Base-by-base conservation (phyloP, 2,113 vertebrate genomes). In the Hylia prasina region DNA sequence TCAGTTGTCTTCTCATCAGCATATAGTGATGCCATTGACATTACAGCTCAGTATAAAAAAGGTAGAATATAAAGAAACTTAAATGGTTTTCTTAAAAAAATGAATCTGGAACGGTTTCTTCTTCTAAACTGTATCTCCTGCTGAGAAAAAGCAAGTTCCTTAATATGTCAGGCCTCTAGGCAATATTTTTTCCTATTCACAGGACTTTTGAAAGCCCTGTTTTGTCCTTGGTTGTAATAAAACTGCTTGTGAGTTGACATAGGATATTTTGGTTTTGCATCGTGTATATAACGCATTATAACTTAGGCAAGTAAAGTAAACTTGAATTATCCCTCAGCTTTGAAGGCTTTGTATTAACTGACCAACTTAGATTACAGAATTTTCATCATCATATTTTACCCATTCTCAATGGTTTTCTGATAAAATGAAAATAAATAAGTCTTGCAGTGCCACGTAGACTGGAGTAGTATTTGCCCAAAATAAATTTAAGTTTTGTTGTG, bases 41-140 rank as follows among this genome's bases (percentile, higher is more conserved):
- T 97, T 97, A 87, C 89, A 93, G 85, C 53, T 90, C 92, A 91
- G 12, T 95, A 90, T 90, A 95, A 92, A 90, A 97, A 93, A 94
- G 37, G 71, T 89, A 80, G 75, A 79, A 96, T 94, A 93, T 92
- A 95, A 96, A 96, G 92, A 92, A 94, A 93, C 75, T 84, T 94
- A 93, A 95, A 95, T 88, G 84, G 30, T 51, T 97, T 96, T 94
- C 84, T 95, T 95, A 91, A 97, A 97, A 69, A 97, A 96, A 93
- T 80, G 21, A 95, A 92, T 82, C 87, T 85, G 89, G 37, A 96
- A 75, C 47, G 39, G 31, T 96, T 97, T 97, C 87, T 97, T 97
- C 90, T 97, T 96, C 90, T 80, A 88, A 97, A 73, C 47, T 2
- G 2, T 94, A 80, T 72, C 48, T 94, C 70, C 92, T 96, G 82